Conservation (phyloP, 1,140 invertebrate genomes). For the Bombus superbus region DNA sequence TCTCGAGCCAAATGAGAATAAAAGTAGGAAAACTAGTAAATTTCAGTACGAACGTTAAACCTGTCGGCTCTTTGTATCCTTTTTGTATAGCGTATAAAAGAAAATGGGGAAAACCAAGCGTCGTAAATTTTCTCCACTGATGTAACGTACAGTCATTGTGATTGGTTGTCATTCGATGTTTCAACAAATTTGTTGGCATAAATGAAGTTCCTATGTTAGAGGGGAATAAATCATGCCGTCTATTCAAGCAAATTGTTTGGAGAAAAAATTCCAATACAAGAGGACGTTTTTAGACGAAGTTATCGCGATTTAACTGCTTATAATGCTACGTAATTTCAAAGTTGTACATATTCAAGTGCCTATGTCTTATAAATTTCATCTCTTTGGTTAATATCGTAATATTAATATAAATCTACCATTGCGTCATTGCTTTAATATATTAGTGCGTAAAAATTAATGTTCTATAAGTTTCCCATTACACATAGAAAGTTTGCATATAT, state of each 20-base stretch:
- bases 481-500: background rate
- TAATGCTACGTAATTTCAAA: too few species aligned
- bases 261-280: background rate
- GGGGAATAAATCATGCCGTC: too few species aligned
- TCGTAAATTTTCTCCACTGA: slow-evolving; percentile 16
- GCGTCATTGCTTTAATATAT: too few species aligned
- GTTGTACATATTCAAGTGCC: too few species aligned
- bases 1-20: background rate
- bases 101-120: background rate
- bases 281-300: background rate
- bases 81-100: background rate
- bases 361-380: background rate
- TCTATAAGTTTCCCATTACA: background rate
- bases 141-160: background rate
- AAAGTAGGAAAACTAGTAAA: background rate
- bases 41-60: background rate
- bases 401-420: background rate
- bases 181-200: background rate
- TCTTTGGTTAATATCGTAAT: background rate
- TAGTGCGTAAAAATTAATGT: background rate
- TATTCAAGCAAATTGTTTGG: background rate
- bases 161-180: background rate
- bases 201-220: background rate
- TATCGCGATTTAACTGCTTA: background rate
- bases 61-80: background rate